A percentile compares a stretch with the other conserved stretches of the same genome.
phyloP scores from a whole-genome alignment of 2,113 vertebrate species.

The Loxodonta africana region DNA sequence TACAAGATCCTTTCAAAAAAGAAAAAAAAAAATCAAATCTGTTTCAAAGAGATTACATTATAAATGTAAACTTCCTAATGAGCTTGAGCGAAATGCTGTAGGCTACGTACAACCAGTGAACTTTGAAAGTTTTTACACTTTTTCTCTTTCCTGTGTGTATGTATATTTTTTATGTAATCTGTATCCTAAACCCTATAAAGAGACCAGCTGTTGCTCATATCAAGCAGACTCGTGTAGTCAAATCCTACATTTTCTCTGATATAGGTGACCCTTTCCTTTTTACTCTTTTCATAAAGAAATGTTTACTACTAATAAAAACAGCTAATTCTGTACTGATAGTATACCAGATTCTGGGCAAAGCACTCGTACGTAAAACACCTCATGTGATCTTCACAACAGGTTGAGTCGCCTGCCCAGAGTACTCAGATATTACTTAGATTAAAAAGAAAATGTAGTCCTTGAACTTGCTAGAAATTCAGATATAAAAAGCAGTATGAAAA shows the following conservation, averaged over 20 bases:
- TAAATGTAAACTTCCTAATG: constrained; percentile 91
- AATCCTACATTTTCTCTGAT: constrained; percentile 79
- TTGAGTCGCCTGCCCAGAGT: constrained; percentile 21
- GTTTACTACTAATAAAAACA: constrained; percentile 68
- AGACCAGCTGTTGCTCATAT: constrained; percentile 87
- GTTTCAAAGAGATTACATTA: constrained; percentile 90
- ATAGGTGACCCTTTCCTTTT: constrained; percentile 77
- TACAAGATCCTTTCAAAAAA: constrained; percentile 88
- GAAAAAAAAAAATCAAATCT: constrained; percentile 88
- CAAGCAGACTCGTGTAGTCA: constrained; percentile 82
- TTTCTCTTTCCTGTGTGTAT: constrained; percentile 85
- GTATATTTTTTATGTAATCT: constrained; percentile 87
- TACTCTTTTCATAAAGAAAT: constrained; percentile 79
- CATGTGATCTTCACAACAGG: constrained; percentile 46
- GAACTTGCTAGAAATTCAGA: constrained; percentile 59
- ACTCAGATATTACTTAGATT: constrained; percentile 26
- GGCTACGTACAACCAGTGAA: constrained; percentile 88
- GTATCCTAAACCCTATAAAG: constrained; percentile 87
- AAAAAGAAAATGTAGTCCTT: constrained; percentile 33
- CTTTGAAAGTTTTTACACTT: constrained; percentile 88
- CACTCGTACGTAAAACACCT: constrained; percentile 57
- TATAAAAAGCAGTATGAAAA: constrained; percentile 41
- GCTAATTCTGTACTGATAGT: constrained; percentile 5
- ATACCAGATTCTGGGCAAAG: constrained; percentile 21
- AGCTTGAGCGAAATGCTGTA: constrained; percentile 88